Evolutionary conservation across 1,140 invertebrate genomes (phyloP).

Genomic region (Trichogramma pretiosum): DNA sequence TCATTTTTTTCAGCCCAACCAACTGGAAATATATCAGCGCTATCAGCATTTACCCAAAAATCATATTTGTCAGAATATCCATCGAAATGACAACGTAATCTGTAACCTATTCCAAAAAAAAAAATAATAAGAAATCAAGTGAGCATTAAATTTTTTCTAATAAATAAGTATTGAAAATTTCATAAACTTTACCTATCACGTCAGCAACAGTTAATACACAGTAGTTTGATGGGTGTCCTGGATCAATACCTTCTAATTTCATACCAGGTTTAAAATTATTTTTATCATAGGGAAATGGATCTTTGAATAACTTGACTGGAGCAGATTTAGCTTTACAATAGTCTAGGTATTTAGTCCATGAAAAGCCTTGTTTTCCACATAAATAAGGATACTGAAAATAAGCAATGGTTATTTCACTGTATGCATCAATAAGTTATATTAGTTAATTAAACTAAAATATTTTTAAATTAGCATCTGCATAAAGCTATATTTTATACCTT

Average conservation of each 20-base stretch:
- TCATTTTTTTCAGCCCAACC: slow-evolving; percentile 86
- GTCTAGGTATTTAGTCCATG: slow-evolving; percentile 66
- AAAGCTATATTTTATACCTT: slow-evolving; percentile 27
- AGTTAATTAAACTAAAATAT: no score
- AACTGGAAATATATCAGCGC: slow-evolving; percentile 80
- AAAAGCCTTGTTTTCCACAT: slow-evolving; percentile 60
- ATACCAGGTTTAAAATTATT: slow-evolving; percentile 76
- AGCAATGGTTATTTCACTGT: no score
- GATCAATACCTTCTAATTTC: slow-evolving; percentile 91
- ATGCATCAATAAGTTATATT: no score
- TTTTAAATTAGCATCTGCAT: slow-evolving; percentile 2
- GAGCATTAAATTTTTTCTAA: slow-evolving; percentile 7
- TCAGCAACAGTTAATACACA: slow-evolving; percentile 82
- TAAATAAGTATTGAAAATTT: neutral
- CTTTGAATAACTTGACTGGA: slow-evolving; percentile 68
- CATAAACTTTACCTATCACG: slow-evolving; percentile 46
- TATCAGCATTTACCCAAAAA: slow-evolving; percentile 91
- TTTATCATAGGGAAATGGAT: slow-evolving; percentile 60
- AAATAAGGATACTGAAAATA: slow-evolving; percentile 62
- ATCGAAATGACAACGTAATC: slow-evolving; percentile 85
- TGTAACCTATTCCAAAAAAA: slow-evolving; percentile 53
- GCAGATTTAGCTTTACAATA: slow-evolving; percentile 63
- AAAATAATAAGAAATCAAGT: slow-evolving; percentile 7
- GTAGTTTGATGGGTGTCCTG: slow-evolving; percentile 78
- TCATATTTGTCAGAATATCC: slow-evolving; percentile 83